Base-by-base conservation (phyloP, 2,113 vertebrate species). In the Sterna hirundo region DNA sequence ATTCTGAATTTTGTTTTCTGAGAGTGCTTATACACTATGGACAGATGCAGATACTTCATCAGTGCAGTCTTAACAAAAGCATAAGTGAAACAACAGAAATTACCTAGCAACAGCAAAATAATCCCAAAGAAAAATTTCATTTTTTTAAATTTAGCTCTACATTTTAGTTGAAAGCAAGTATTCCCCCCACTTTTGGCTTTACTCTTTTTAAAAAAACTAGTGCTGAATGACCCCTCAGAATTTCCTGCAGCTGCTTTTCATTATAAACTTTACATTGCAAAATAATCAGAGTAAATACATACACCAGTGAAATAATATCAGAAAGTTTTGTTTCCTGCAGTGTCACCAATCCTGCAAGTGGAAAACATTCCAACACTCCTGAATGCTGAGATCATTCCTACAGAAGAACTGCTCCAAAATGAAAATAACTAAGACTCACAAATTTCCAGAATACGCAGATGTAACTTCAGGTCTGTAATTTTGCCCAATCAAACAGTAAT, bases 321-420 rank as follows among this genome's bases (percentile, higher is more conserved):
- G 6, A 44, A 55, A 58, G 38, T 62, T 86, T 77, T 70, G 51
- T 55, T 86, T 91, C 91, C 65, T 57, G 47, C 69, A 85, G 26
- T 16, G 22, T 61, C 83, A 92, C 60, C 36, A 90, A 13, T 44
- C 49, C 86, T 84, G 49, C 36, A 82, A 90, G 44, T 55, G 83
- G 92, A 91, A 95, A 96, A 91, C 60, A 93, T 12, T 22, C 69
- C 92, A 90, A 86, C 55, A 57, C 80, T 86, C 34, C 42, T 42
- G 12, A 83, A 74, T 14, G 42, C 21, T 27, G 36, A 94, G 71
- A 78, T 93, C 51, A 74, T 79, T 86, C 49, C n/a, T 55, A 66
- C 51, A 93, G 57, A 68, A 88, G 55, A 89, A 61, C 25, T 68
- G 40, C 49, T 96, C 36, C 61, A 93, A 86, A 92, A 92, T 57